Percentiles rank a stretch among this genome's conserved stretches.
These are phyloP conservation scores for Hozukius guyotensis DNA, from an alignment of 2,797 vertebrate genomes.

Conservation along the genomic window DNA sequence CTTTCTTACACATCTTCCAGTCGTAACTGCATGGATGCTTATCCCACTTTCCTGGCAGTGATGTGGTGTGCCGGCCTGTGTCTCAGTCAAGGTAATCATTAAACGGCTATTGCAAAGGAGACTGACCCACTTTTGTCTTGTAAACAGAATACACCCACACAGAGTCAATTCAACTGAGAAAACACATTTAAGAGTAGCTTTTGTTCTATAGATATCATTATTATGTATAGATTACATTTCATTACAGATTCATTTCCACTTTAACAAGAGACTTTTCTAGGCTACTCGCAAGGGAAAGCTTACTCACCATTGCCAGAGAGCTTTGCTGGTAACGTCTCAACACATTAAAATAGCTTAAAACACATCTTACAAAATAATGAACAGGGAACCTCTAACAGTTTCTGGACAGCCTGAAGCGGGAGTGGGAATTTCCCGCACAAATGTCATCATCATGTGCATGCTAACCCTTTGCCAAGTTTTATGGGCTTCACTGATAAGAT, in stretches of 20 bases:
- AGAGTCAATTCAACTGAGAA: background rate
- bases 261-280: background rate
- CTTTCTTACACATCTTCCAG: slow-evolving; percentile 67
- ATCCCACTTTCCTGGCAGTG: slow-evolving; percentile 92
- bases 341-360: background rate
- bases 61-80: slow-evolving; percentile 94
- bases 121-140: background rate
- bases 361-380: background rate
- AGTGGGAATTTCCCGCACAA: background rate
- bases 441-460: background rate
- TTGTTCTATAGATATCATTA: background rate
- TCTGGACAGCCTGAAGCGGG: background rate
- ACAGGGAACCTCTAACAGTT: background rate
- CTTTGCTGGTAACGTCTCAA: too few relatives aligned
- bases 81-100: slow-evolving; percentile 92
- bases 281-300: background rate
- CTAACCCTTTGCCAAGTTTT: background rate
- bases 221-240: background rate
- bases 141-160: background rate
- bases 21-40: slow-evolving; percentile 93
- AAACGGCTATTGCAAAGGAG: background rate
- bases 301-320: background rate
- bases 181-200: background rate
- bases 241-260: background rate
- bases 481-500: background rate